Base-by-base conservation (phyloP, 2,888 invertebrate genomes). In the Nymphalis c-album region DNA sequence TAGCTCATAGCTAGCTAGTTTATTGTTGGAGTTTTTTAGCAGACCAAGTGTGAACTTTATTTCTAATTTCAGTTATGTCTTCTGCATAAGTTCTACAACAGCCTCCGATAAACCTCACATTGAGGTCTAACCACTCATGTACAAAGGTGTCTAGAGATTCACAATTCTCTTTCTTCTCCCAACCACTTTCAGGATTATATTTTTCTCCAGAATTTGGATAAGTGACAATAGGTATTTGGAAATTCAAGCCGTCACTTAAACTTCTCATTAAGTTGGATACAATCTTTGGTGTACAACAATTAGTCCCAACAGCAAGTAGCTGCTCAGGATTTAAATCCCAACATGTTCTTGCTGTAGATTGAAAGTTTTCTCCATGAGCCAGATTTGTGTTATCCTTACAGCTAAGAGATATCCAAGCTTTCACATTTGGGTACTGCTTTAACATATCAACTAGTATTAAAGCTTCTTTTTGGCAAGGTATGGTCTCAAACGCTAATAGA, bases 121-220 rank as follows among this genome's bases (percentile, higher is more conserved):
- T 98, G 10, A 95, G 80, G 67, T 95, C 93, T 31, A 96, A 82
- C 98, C 98, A 98, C 70, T 94, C 94, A 0, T 93, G 89, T 0
- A 97, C 94, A 83, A 95, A 96, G 5, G 90, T 92, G 58, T 94
- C 94, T 0, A 97, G 88, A 2, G 94, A 93, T 62, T 94, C 93
- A 80, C 94, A 94, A 73, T 94, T 93, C 59, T 94, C 94, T 62
- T 93, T 87, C 59, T 94, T 94, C 47, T 93, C 91, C 96, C 96
- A 96, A 88, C 95, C 94, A 62, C 86, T 82, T 53, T 92, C 87
- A 18, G 94, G 87, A 67, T 87, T 93, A 87, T 95, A 97, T 72
- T 92, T 94, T 82, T 97, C 97, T 6, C 98, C 98, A 78, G 97
- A 97, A 81, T 98, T 98, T 0, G 98, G 98, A 85, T 98, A 98